Conservation (phyloP, 2,113 vertebrate genomes). For the Lamprotornis superbus region DNA sequence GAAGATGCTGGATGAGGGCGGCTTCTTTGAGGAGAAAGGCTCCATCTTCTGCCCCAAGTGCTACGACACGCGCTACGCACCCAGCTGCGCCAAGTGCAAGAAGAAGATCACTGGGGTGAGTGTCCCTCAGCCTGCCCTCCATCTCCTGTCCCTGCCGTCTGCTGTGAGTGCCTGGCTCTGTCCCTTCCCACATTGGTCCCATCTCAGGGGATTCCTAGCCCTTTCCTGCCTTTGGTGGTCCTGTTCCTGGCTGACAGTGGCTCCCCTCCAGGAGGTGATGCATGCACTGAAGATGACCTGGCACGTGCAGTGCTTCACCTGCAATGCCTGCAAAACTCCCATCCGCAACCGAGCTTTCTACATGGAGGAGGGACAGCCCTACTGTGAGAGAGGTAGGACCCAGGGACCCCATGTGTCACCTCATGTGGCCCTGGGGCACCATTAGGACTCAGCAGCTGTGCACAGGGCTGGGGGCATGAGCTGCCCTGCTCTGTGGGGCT, state of each 20-base stretch:
- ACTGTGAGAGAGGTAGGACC: slow-evolving; percentile 91
- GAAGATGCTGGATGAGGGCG: slow-evolving; percentile 89
- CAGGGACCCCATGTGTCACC: neutral
- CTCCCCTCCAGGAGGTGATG: slow-evolving; percentile 90
- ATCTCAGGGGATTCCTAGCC: neutral
- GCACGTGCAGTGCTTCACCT: slow-evolving; percentile 95
- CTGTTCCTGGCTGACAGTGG: neutral
- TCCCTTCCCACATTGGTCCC: neutral
- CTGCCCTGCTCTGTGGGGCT: accelerated
- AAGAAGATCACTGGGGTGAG: slow-evolving; percentile 95
- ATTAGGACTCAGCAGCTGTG: neutral
- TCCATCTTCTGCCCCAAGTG: slow-evolving; percentile 93
- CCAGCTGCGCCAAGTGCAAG: slow-evolving; percentile 96
- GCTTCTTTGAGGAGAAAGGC: slow-evolving; percentile 96
- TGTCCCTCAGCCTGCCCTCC: neutral
- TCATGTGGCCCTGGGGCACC: accelerated
- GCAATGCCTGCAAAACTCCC: slow-evolving; percentile 90
- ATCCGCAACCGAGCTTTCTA: slow-evolving; percentile 98
- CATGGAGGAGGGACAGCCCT: slow-evolving; percentile 97
- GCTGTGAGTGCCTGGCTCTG: accelerated
- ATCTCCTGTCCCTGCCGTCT: neutral
- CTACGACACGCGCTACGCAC: slow-evolving; percentile 89
- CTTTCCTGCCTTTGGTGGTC: neutral
- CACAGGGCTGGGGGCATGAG: neutral
- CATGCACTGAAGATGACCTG: slow-evolving; percentile 98